A percentile compares a stretch with the other conserved stretches of the same genome.
Conservation (phyloP, 2,113 vertebrate species). For the Holacanthus passer region DNA sequence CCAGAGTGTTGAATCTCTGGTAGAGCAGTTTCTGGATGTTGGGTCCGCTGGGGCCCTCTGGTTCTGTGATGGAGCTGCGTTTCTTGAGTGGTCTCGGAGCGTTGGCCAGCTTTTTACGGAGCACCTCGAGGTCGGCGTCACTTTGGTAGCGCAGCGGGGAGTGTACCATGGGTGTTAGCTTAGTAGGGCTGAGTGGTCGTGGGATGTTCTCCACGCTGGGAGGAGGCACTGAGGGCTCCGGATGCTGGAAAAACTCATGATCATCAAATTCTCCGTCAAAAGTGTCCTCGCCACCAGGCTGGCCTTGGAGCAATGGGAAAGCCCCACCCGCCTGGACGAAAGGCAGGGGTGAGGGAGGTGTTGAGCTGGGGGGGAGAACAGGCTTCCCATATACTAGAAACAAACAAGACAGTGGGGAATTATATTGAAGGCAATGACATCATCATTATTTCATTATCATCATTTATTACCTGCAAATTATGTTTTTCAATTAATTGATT, state of each 20-base stretch:
- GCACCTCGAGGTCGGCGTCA: slow-evolving; percentile 94
- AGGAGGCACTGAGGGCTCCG: slow-evolving; percentile 81
- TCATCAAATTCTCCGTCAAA: slow-evolving; percentile 72
- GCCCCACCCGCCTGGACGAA: slow-evolving; percentile 72
- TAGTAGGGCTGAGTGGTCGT: slow-evolving; percentile 96
- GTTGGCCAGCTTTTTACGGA: slow-evolving; percentile 94
- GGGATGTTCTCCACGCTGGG: slow-evolving; percentile 94
- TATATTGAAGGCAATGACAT: neutral
- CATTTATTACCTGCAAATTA: fast-evolving
- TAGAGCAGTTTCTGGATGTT: slow-evolving; percentile 98
- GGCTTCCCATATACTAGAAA: slow-evolving; percentile 80
- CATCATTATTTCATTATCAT: neutral
- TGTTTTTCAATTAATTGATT: neutral
- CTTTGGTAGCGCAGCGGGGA: slow-evolving; percentile 98
- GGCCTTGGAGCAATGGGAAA: slow-evolving; percentile 74
- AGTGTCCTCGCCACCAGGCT: slow-evolving; percentile 56
- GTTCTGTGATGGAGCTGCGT: slow-evolving; percentile 98
- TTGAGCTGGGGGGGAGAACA: slow-evolving; percentile 75
- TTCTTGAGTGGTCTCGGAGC: slow-evolving; percentile 96
- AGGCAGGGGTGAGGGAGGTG: slow-evolving; percentile 79
- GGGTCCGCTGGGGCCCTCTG: slow-evolving; percentile 94
- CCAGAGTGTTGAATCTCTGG: slow-evolving; percentile 97
- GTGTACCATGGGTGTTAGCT: slow-evolving; percentile 97
- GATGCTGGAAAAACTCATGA: slow-evolving; percentile 64
- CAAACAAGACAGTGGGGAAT: slow-evolving; percentile 4